A percentile compares a stretch with the other conserved stretches of the same genome.
phyloP scores from a whole-genome alignment of 2,113 vertebrate species.

The Athene cunicularia region DNA sequence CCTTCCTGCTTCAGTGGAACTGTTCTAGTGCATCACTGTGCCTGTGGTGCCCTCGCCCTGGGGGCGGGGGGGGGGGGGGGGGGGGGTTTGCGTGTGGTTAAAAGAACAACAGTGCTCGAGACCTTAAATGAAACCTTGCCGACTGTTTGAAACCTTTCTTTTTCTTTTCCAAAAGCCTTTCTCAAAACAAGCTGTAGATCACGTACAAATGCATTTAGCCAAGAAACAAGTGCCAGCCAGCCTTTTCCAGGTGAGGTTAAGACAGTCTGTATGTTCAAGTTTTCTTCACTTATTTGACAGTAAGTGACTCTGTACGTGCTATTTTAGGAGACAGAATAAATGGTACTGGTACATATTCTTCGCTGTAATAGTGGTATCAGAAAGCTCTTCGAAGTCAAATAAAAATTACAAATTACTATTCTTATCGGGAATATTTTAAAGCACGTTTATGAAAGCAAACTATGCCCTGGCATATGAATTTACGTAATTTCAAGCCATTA shows the following conservation, averaged over 20 bases:
- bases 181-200: slow-evolving; percentile 94
- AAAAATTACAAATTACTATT: not conserved
- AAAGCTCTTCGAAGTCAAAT: not conserved
- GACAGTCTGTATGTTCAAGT: not conserved
- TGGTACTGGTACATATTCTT: not conserved
- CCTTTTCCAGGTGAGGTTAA: slow-evolving; percentile 92
- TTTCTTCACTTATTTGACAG: not conserved
- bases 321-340: not conserved
- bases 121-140: not conserved
- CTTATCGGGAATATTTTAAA: not conserved
- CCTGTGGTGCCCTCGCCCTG: not conserved
- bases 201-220: slow-evolving; percentile 91
- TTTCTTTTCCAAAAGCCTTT: slow-evolving; percentile 83
- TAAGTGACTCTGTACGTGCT: not conserved
- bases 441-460: not conserved
- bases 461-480: not conserved
- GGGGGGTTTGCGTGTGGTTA: not conserved
- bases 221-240: slow-evolving; percentile 91
- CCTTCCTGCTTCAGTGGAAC: not conserved
- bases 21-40: not conserved
- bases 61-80: not conserved
- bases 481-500: not conserved
- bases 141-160: not conserved
- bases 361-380: not conserved
- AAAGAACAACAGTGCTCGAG: not conserved